Base-by-base conservation (phyloP, 2,797 vertebrate species). In the Pangasius larnaudii region DNA sequence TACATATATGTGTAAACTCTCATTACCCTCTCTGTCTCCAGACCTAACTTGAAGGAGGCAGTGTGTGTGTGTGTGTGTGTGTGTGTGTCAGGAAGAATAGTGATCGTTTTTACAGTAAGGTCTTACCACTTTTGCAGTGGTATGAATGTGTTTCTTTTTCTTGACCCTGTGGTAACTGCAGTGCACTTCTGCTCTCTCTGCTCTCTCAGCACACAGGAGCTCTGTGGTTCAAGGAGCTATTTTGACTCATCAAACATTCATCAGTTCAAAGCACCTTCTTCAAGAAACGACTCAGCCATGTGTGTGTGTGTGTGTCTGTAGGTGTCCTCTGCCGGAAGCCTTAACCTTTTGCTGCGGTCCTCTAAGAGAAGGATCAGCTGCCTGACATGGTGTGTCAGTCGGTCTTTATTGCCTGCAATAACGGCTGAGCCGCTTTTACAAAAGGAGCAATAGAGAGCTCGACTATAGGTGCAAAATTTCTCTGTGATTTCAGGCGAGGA, bases 221-320 rank as follows among this genome's bases (percentile, higher is more conserved):
- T 92, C 92, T 91, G 90, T 91, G 91, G 89, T 92, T 89, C 86
- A 89, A 88, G 91, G 82, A 91, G 89, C 93, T 92, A 95, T 95
- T 96, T 94, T 89, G 88, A 83, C 90, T 96, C 94, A 95, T 95
- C 92, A 96, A 96, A 96, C 91, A 95, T 96, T 95, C 89, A 96
- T 94, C 84, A 78, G 85, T 92, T 89, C 92, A 94, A 95, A 91
- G 90, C 90, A 90, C 63, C 49, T 53, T 90, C 84, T 85, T 89
- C 83, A 63, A 63, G 86, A 91, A 91, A 88, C 67, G 56, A 24
- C 86, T 77, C 59, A 18, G 51, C 58, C 30, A 39, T 39, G 22
- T 61, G 58, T 84, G 85, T 90, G 90, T 65, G 42, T 67, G 42
- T 82, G 53, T 80, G 79, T 39, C 18, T 59, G 78, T 59, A 33